phyloP scores from a whole-genome alignment of 2,888 invertebrate genomes.

The Macropis europaea region DNA sequence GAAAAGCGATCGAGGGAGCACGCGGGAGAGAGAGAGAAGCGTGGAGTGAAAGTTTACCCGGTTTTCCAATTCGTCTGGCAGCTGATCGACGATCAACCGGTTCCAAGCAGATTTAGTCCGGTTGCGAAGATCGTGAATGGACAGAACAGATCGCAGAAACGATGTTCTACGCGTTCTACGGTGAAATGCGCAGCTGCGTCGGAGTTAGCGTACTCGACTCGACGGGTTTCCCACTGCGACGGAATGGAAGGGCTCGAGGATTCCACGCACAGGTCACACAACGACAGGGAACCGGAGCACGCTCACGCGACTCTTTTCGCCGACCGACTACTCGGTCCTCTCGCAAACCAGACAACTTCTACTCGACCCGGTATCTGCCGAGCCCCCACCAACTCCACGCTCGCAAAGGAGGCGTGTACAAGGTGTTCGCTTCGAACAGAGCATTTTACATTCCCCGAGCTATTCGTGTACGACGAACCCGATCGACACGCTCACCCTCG shows the following conservation, averaged over 20 bases:
- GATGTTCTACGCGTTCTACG: too few relatives aligned
- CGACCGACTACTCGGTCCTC: conserved; percentile 42
- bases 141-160: too few relatives aligned
- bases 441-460: conserved; percentile 28
- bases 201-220: too few relatives aligned
- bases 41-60: neutral
- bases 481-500: neutral
- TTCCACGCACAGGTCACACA: neutral
- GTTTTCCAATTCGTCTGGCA: neutral
- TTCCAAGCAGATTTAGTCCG: too few relatives aligned
- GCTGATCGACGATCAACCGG: too few relatives aligned
- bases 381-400: conserved; percentile 1
- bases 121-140: too few relatives aligned
- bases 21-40: neutral
- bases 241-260: too few relatives aligned
- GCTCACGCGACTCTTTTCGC: conserved; percentile 36
- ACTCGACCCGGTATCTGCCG: conserved; percentile 24
- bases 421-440: conserved; percentile 13
- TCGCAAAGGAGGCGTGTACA: conserved; percentile 19
- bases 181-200: too few relatives aligned
- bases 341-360: conserved; percentile 41
- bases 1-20: neutral
- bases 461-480: conserved; percentile 9
- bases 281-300: neutral
- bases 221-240: too few relatives aligned